Base-by-base conservation (phyloP, 2,888 invertebrate species). In the Chrysina gloriosa region DNA sequence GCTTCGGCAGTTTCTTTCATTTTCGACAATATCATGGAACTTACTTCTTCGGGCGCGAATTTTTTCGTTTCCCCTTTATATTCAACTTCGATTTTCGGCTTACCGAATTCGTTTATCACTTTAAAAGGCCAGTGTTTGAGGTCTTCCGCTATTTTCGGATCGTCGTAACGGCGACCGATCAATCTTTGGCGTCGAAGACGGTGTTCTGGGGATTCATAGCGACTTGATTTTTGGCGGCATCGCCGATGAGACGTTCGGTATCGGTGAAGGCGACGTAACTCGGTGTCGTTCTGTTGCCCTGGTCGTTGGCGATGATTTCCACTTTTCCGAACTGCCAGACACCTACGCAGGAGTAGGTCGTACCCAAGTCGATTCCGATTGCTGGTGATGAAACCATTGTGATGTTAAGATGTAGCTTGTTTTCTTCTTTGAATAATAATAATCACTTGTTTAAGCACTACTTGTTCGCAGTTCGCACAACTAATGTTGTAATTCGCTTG, bases 341-440 rank as follows among this genome's bases (percentile, higher is more conserved):
- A 75, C 92, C 93, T 50, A 94, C 93, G 79, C 93, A 92, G 31
- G 93, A 94, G 82, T 93, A 95, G 4, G 95, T 95, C 34, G 95
- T 95, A 76, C 95, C 95, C 80, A 95, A 86, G 86, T 93, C 93
- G 76, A 93, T 95, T 76, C 92, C 92, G 77, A 92, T 86, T 74
- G 89, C 89, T 73, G 87, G 85, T 29, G 63, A 29, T 75, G 81
- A 83, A 16, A 76, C 78, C 83, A 83, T 83, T 67, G 69, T 75
- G n/a, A 16, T 9, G 29, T 34, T 27, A 23, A 21, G 16, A 47
- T 48, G n/a, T 9, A 21, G 7, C 14, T 34, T 31, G 34, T 4
- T 19, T 2, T 34, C 34, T 2, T 34, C 19, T 23, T 21, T 19
- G 19, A 36, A 11, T 3, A 61, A 61, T 39, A 34, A 39, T 21